Evolutionary conservation across 2,113 vertebrate species (phyloP), one percentile per base, ranked within the genome.

Genomic region (Xiphias gladius): DNA sequence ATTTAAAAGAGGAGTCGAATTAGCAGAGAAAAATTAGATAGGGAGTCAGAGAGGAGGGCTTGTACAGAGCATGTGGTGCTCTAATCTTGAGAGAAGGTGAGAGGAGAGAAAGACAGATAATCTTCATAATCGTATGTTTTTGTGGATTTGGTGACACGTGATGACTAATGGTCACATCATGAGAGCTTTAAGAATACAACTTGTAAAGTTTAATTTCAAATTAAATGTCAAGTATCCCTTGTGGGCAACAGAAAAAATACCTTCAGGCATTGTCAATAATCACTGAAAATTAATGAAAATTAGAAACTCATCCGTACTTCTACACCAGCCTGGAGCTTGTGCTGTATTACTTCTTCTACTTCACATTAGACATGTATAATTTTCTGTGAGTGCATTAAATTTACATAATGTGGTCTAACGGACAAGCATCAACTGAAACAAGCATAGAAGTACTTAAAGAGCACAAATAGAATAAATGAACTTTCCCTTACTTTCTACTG

Each of bases 1-100:
- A 89, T 87, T 52, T 72, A 68, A 89, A 88, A 79, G 16, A 77
- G 69, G 37, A 65, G 54, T 14, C 4, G 20, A 79, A 24, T 64
- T 62, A 12, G 74, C 35, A 55, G 32, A 48, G 30, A 24, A 55
- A 76, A 57, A 72, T 71, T 37, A 61, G 72, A 75, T 46, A 20
- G 46, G 6, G 48, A 39, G 13, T 13, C 26, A 50, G n/a, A 61
- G 19, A 72, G 22, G 9, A 19, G 11, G 8, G 26, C 7, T 50
- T 10, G 16, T 28, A 16, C 37, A 39, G 41, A 57, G 58, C 41
- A 52, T 37, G 52, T 28, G 17, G 41, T 19, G 9, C 54, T 32
- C 28, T 48, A 17, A 12, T 48, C 28, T 50, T 35, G 30, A 65
- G 37, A 32, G 69, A 39, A 2, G 17, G 20, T 37, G 50, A 43